phyloP scores from a whole-genome alignment of 2,888 invertebrate species.

The Subacronicta megacephala region DNA sequence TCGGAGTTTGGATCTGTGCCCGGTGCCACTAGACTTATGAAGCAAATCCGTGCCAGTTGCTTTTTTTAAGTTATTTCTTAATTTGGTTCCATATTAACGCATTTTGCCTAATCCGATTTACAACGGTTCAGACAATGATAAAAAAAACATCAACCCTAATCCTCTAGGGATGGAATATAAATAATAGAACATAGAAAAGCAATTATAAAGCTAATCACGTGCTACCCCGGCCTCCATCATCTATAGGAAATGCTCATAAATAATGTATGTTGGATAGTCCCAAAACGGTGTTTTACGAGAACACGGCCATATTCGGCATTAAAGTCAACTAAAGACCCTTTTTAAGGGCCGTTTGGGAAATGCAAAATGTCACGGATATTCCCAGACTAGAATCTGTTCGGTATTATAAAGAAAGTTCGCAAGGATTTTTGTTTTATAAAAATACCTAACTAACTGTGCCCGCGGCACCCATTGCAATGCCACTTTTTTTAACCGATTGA shows the following conservation, averaged over 20 bases:
- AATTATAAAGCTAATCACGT: slow-evolving; percentile 59
- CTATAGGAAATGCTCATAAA: slow-evolving; percentile 56
- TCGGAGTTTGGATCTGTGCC: too few species aligned
- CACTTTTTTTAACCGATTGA: too few species aligned
- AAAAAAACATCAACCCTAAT: slow-evolving; percentile 20
- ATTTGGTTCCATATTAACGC: too few species aligned
- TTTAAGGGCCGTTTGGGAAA: slow-evolving; percentile 44
- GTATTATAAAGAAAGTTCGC: too few species aligned
- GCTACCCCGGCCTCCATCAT: slow-evolving; percentile 42
- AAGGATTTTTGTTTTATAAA: too few species aligned
- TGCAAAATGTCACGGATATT: slow-evolving; percentile 33
- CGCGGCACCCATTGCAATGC: too few species aligned
- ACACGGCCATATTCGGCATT: slow-evolving; percentile 43
- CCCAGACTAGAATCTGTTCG: slow-evolving; percentile 17
- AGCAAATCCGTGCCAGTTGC: too few species aligned
- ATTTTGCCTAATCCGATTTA: too few species aligned
- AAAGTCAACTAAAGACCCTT: slow-evolving; percentile 54
- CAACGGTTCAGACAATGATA: too few species aligned
- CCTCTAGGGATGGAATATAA: slow-evolving; percentile 4
- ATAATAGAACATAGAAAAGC: slow-evolving; percentile 44
- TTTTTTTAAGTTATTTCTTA: too few species aligned
- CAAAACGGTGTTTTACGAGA: slow-evolving; percentile 50
- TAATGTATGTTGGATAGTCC: slow-evolving; percentile 55
- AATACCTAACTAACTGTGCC: too few species aligned
- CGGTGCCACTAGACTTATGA: too few species aligned